These are phyloP conservation scores for Nemapogon koenigi DNA, from an alignment of 2,888 invertebrate species.

Conservation along the genomic window DNA sequence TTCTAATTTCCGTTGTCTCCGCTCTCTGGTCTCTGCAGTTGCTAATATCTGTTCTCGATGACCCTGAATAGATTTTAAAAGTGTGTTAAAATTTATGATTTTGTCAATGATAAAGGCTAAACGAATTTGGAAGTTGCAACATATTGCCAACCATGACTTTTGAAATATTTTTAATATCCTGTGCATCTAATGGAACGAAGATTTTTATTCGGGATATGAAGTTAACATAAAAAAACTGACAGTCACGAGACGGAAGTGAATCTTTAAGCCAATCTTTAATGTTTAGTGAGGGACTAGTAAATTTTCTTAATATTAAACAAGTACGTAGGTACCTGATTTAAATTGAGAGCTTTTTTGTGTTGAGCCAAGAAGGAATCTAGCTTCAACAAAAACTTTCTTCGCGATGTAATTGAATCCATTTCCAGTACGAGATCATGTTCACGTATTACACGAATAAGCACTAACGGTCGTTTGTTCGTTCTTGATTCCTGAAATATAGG, in stretches of 20 bases:
- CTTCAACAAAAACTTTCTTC: conserved; percentile 87
- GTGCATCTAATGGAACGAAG: too few relatives aligned
- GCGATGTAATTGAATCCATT: conserved; percentile 79
- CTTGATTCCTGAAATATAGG: conserved; percentile 62
- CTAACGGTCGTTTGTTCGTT: conserved; percentile 79
- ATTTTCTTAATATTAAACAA: too few relatives aligned
- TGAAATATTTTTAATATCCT: too few relatives aligned
- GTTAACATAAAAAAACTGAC: too few relatives aligned
- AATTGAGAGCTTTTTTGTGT: conserved; percentile 82
- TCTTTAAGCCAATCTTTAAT: too few relatives aligned
- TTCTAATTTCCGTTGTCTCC: conserved; percentile 90
- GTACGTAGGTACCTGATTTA: conserved; percentile 74
- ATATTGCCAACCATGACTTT: too few relatives aligned
- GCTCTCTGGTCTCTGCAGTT: conserved; percentile 91
- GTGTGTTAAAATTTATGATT: background rate
- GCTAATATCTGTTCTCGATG: conserved; percentile 86
- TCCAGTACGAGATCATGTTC: conserved; percentile 95
- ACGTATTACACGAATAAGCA: conserved; percentile 80
- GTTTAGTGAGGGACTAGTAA: too few relatives aligned
- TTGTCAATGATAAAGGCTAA: background rate
- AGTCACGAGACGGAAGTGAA: too few relatives aligned
- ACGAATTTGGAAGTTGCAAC: too few relatives aligned
- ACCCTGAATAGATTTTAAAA: conserved; percentile 41
- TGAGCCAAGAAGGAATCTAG: conserved; percentile 83
- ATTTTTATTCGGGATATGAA: too few relatives aligned